These are phyloP conservation scores for Drosophila prosaltans DNA, from an alignment of 1,140 invertebrate species.

Conservation along the genomic window DNA sequence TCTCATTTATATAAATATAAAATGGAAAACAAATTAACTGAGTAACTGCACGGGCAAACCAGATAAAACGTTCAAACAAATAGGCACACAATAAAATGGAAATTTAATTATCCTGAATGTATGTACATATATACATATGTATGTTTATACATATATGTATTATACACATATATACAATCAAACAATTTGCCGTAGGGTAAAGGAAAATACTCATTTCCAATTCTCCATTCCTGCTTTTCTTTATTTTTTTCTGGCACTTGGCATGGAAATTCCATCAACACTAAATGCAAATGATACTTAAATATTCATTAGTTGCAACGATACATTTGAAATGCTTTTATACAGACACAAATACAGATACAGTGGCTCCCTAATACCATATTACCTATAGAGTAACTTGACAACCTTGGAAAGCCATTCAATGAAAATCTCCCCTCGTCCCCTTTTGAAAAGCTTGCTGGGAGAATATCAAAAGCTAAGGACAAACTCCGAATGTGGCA, in stretches of 20 bases:
- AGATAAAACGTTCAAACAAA: constrained; percentile 47
- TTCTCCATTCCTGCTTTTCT: background rate
- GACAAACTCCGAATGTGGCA: constrained; percentile 35
- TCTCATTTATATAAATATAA: constrained; percentile 36
- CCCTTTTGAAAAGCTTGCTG: constrained; percentile 24
- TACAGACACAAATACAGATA: constrained; percentile 5
- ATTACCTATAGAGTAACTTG: constrained; percentile 46
- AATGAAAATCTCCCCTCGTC: constrained; percentile 41
- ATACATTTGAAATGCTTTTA: constrained; percentile 59
- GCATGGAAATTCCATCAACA: constrained; percentile 64
- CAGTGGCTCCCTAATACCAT: constrained; percentile 37
- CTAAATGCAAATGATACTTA: constrained; percentile 61
- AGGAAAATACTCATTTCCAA: constrained; percentile 49
- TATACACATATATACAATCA: background rate
- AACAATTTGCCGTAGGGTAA: background rate
- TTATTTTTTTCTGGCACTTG: constrained; percentile 13
- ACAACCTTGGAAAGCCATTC: constrained; percentile 52
- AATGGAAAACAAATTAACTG: constrained; percentile 34
- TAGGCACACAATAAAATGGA: constrained; percentile 45
- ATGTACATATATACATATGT: background rate
- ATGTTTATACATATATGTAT: constrained; percentile 22
- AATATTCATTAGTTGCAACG: constrained; percentile 65
- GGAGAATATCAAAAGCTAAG: background rate
- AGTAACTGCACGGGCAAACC: constrained; percentile 25
- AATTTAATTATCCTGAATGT: constrained; percentile 63